A percentile compares a stretch with the other conserved stretches of the same genome.
Evolutionary conservation across 2,797 vertebrate genomes (phyloP).

Genomic region (Agapornis canus): DNA sequence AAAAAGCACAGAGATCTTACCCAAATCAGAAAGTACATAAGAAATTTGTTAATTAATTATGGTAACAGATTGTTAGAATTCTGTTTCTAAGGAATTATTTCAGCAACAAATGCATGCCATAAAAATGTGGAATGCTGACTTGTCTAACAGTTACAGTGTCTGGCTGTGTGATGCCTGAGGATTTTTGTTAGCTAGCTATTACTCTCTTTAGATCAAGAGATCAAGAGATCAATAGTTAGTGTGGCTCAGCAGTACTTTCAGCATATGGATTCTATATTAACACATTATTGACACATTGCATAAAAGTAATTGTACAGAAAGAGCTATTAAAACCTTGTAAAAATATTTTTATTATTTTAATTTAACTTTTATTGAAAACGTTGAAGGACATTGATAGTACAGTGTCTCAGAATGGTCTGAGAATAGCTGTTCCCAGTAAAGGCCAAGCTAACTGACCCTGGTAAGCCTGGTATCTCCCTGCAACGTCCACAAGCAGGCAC

Average conservation of each 20-base stretch:
- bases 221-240: not conserved
- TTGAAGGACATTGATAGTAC: not conserved
- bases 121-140: not conserved
- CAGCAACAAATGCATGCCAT: not conserved
- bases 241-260: not conserved
- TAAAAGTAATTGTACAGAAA: not conserved
- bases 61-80: not conserved
- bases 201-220: not conserved
- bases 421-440: not conserved
- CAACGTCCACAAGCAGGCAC: not conserved
- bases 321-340: not conserved
- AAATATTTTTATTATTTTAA: not conserved
- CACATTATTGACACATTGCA: accelerated
- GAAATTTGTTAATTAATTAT: not conserved
- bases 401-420: not conserved
- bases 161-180: not conserved
- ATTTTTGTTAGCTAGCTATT: not conserved
- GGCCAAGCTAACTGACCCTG: not conserved
- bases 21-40: not conserved
- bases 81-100: not conserved
- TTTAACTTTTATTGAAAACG: not conserved
- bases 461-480: not conserved
- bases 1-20: not conserved
- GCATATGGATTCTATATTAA: not conserved
- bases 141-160: not conserved